Evolutionary conservation across 2,113 vertebrate genomes (phyloP), one percentile per base, ranked within the genome.

Genomic region (Ophiodon elongatus): DNA sequence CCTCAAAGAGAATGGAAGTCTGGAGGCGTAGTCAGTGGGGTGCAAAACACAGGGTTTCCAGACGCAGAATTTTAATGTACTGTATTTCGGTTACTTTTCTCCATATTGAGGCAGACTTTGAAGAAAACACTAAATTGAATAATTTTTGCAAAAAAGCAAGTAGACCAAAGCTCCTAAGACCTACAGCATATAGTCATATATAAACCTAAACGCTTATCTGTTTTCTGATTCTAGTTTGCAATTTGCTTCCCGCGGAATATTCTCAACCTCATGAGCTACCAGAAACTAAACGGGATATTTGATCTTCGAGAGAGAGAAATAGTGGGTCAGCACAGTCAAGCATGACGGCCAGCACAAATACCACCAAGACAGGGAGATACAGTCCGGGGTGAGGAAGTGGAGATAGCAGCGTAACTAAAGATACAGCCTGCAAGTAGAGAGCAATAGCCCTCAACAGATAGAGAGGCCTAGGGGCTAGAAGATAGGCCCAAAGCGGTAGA

Each of bases 371-470:
- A 76, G 87, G 76, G 57, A 89, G 79, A 90, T 89, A 85, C 76
- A 81, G 93, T 86, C 87, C 37, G 2, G 65, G 65, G 85, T 84
- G 90, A 88, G 69, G 80, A 88, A 87, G 80, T 37, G 73, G 85
- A 87, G 90, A 93, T 93, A 90, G 90, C 72, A 31, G 80, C 14
- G 31, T 23, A 89, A 86, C 90, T 87, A 84, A 80, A 93, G 92
- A 93, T 91, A 91, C 80, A 85, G 86, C 83, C 85, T 59, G 72
- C 70, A 66, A 77, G 87, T 79, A 74, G 76, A 92, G 87, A 85
- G 92, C 80, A 92, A 83, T 75, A 86, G 87, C 60, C 78, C 88
- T 92, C 79, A 80, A 86, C 86, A 87, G 90, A 94, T 89, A 89
- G 88, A 62, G 87, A 86, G 84, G 74, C 84, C 74, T 41, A 39